These are phyloP conservation scores for Geodia barretti DNA, from an alignment of 37 sponge, comb jelly and placozoan genomes.

Conservation along the genomic window DNA sequence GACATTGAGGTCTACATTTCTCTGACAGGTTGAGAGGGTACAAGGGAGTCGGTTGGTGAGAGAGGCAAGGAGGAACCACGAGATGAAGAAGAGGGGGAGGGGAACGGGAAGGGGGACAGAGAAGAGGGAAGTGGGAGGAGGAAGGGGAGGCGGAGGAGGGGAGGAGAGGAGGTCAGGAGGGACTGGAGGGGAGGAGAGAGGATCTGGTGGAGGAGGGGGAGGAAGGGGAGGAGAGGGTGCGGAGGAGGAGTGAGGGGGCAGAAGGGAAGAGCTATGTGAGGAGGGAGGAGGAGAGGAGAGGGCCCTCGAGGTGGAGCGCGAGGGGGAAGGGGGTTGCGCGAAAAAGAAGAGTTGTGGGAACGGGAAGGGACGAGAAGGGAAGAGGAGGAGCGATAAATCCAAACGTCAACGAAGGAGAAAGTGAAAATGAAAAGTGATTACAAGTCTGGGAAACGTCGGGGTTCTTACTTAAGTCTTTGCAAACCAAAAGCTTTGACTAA, in stretches of 20 bases:
- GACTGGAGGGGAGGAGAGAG: background rate
- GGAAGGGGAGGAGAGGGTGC: background rate
- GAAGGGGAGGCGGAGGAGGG: no score
- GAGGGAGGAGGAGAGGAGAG: background rate
- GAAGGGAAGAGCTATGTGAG: background rate
- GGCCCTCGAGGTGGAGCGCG: background rate
- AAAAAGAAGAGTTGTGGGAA: background rate
- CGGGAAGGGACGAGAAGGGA: constrained; percentile 8
- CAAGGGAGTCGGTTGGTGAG: no score
- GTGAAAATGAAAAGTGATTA: background rate
- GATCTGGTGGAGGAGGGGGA: background rate
- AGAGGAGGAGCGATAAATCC: background rate
- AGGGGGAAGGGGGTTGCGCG: background rate
- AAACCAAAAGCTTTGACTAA: no score
- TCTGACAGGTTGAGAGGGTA: constrained; percentile 39
- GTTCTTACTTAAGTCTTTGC: no score
- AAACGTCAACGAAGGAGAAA: background rate
- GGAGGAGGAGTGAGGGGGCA: background rate
- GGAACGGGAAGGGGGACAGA: no score
- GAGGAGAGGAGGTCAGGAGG: background rate
- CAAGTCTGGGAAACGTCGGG: no score
- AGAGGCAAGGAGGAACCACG: background rate
- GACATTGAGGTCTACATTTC: constrained; percentile 40
- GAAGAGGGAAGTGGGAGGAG: no score
- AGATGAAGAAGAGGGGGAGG: constrained; percentile 1